Conservation (phyloP, 2,888 invertebrate species). For the Ectemnius cavifrons region DNA sequence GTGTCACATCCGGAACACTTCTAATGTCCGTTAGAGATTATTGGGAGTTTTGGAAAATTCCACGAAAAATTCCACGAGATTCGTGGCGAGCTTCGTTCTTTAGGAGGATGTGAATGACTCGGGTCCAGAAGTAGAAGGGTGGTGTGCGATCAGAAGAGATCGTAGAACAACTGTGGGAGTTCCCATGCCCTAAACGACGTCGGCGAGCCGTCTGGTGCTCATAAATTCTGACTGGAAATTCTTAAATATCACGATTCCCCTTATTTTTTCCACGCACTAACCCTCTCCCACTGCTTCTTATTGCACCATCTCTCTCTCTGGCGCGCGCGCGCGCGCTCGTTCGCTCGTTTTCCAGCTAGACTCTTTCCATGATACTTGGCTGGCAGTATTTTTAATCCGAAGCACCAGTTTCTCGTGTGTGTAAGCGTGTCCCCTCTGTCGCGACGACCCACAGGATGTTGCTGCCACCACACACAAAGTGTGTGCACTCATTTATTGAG, state of each 20-base stretch:
- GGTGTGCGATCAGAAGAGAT: neutral
- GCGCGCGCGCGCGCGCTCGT: neutral
- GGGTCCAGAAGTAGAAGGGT: too few species aligned
- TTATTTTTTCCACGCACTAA: neutral
- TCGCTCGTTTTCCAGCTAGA: conserved; percentile 3
- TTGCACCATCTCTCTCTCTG: neutral
- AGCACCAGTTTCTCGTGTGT: conserved; percentile 8
- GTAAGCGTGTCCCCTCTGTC: neutral
- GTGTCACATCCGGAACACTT: too few species aligned
- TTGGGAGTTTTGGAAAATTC: too few species aligned
- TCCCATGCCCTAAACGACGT: conserved; percentile 33
- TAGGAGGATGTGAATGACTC: too few species aligned
- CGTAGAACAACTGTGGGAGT: neutral
- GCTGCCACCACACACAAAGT: conserved; percentile 51
- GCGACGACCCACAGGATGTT: conserved; percentile 50
- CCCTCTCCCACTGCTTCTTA: neutral
- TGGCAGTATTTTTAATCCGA: conserved; percentile 39
- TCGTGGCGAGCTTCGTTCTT: too few species aligned
- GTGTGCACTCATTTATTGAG: conserved; percentile 26
- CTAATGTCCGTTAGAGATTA: too few species aligned
- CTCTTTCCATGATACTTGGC: neutral
- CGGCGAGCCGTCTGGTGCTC: conserved; percentile 54
- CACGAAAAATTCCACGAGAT: too few species aligned
- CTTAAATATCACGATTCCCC: conserved; percentile 57
- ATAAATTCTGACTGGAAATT: conserved; percentile 56